Evolutionary conservation across 2,113 vertebrate species (phyloP).

Genomic region (Heterochromis multidens): DNA sequence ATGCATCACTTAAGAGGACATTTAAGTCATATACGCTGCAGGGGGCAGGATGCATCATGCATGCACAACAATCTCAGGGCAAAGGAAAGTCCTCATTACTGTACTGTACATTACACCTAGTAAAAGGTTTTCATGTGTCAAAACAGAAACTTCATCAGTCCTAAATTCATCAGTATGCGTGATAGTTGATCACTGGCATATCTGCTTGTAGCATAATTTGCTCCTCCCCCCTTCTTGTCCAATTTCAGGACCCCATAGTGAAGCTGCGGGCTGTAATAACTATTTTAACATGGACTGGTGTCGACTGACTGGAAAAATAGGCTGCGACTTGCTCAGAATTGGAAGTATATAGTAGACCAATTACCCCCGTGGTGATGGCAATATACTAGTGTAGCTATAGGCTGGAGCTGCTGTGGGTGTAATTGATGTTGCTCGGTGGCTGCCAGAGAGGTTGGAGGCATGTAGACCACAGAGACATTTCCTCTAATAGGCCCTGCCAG

Average conservation of each 20-base stretch:
- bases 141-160: background rate
- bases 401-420: conserved; percentile 52
- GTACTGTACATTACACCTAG: background rate
- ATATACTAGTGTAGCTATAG: conserved; percentile 65
- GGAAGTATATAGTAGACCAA: conserved; percentile 70
- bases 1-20: conserved; percentile 38
- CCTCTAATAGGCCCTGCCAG: conserved; percentile 64
- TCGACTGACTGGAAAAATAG: conserved; percentile 66
- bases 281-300: conserved; percentile 65
- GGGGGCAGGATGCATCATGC: background rate
- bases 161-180: background rate
- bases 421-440: conserved; percentile 72
- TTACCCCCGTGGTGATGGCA: conserved; percentile 73
- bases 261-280: conserved; percentile 55
- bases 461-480: conserved; percentile 65
- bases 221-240: conserved; percentile 32
- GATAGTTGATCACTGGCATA: conserved; percentile 19
- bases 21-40: background rate
- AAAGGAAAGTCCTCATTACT: background rate
- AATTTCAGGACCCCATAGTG: conserved; percentile 44
- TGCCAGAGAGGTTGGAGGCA: conserved; percentile 62
- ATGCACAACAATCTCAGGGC: conserved; percentile 6
- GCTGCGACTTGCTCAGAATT: conserved; percentile 63
- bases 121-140: background rate
- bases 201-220: background rate